Evolutionary conservation across 1,140 invertebrate genomes (phyloP).

Genomic region (Papilio polyxenes): DNA sequence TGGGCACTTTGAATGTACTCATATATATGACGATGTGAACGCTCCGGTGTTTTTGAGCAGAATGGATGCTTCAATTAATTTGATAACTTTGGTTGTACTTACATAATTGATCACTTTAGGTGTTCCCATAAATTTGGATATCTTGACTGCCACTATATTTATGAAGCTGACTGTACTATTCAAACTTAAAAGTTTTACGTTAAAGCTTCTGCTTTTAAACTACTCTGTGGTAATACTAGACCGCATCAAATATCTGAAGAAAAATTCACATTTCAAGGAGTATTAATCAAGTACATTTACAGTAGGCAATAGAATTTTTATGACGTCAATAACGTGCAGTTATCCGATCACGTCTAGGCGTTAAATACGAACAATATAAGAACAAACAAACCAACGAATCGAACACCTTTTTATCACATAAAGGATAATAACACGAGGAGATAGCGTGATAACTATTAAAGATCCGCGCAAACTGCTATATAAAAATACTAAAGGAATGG

Average conservation of each 20-base stretch:
- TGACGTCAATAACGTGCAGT: conserved; percentile 20
- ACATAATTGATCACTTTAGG: no score
- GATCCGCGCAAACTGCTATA: conserved; percentile 60
- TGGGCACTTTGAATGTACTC: no score
- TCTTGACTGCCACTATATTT: no score
- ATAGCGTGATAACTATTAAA: conserved; percentile 60
- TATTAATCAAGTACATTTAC: background rate
- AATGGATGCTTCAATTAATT: no score
- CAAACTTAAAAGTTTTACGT: no score
- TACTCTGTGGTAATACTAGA: no score
- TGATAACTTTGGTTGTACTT: no score
- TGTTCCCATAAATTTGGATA: no score
- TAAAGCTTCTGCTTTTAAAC: no score
- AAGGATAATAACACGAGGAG: conserved; percentile 43
- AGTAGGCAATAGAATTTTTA: conserved; percentile 16
- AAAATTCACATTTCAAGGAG: background rate
- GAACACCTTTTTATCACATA: conserved; percentile 32
- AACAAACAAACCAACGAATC: conserved; percentile 38
- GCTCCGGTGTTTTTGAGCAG: no score
- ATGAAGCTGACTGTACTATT: no score
- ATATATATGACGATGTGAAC: no score
- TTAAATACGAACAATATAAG: conserved; percentile 34
- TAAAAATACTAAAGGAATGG: conserved; percentile 69
- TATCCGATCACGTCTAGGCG: conserved; percentile 8
- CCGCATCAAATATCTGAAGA: background rate